These are phyloP conservation scores for Ephestia elutella DNA, from an alignment of 1,140 invertebrate species.

Conservation along the genomic window DNA sequence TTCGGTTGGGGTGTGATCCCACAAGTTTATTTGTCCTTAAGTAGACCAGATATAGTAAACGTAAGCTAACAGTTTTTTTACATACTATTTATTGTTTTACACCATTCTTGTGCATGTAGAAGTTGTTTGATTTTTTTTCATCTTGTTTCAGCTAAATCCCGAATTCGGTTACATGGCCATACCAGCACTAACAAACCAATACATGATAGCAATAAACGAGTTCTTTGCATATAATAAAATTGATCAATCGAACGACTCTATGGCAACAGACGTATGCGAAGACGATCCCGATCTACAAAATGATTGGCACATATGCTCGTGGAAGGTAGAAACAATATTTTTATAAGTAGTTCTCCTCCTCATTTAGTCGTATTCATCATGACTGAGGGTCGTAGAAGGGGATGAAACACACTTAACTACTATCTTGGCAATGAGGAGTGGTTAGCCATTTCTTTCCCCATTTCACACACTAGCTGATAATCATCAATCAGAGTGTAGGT, in stretches of 20 bases:
- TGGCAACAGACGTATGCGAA: conserved; percentile 50
- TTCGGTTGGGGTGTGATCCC: conserved; percentile 65
- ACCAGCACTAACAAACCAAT: conserved; percentile 43
- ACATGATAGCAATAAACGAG: conserved; percentile 47
- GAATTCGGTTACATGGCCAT: conserved; percentile 53
- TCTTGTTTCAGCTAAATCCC: conserved; percentile 36
- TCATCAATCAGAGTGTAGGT: too few relatives aligned
- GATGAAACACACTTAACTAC: too few relatives aligned
- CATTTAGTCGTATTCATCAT: too few relatives aligned
- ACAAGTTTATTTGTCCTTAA: conserved; percentile 54
- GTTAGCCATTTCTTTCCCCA: too few relatives aligned
- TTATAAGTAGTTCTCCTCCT: too few relatives aligned
- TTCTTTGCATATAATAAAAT: conserved; percentile 34
- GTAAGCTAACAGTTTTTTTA: conserved; percentile 29
- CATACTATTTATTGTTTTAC: too few relatives aligned
- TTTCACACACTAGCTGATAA: too few relatives aligned
- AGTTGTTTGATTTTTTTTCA: conserved; percentile 8
- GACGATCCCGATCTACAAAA: conserved; percentile 47
- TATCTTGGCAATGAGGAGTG: too few relatives aligned
- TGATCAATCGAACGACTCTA: conserved; percentile 48
- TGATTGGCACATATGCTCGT: conserved; percentile 60
- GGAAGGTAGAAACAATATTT: conserved; percentile 35
- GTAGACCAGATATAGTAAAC: conserved; percentile 34
- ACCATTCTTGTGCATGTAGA: too few relatives aligned
- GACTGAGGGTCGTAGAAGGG: too few relatives aligned